Evolutionary conservation across 2,888 invertebrate genomes (phyloP), one percentile per base, ranked within the genome.

Genomic region (Crematogaster levior): DNA sequence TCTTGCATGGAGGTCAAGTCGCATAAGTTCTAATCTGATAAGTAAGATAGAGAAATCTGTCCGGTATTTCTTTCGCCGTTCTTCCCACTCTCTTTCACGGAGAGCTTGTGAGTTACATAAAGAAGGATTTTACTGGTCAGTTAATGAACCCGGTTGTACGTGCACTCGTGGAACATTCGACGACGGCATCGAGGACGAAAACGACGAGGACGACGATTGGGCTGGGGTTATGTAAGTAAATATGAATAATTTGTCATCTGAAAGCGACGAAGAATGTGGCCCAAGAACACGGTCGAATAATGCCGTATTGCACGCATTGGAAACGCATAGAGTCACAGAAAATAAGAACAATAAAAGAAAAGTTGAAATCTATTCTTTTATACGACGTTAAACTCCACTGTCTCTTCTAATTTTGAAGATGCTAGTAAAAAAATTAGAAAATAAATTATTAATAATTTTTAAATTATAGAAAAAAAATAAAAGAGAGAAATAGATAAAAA

Each of bases 121-220:
- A 91, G 87, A 86, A 88, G 89, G 86, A 91, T 92, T 90, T 89
- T 89, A 86, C 86, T 84, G 88, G 85, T 80, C 88, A 90, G 92
- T 92, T 91, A 91, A 91, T 90, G 90, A 92, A 92, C 90, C 87
- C 91, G 90, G 88, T 84, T 89, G 88, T 86, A 61, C 84, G 80
- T 79, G 77, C 79, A 81, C 68, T 81, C 68, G 66, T 81, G 86
- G 84, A 86, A 83, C 87, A 80, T 90, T 84, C 89, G 65, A 85
- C 84, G 72, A 77, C 65, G 15, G 40, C 75, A 18, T 73, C 65
- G 40, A 65, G 63, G 66, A 65, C 73, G 65, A 73, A 37, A 58
- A 82, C 81, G 40, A 0, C 61, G 27, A 43, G 53, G 53, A 77
- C 77, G 43, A 30, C 30, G 43, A 56, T 40, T 43, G 51, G 24